Evolutionary conservation across 2,888 invertebrate genomes (phyloP).

Genomic region (Melinaea menophilus): DNA sequence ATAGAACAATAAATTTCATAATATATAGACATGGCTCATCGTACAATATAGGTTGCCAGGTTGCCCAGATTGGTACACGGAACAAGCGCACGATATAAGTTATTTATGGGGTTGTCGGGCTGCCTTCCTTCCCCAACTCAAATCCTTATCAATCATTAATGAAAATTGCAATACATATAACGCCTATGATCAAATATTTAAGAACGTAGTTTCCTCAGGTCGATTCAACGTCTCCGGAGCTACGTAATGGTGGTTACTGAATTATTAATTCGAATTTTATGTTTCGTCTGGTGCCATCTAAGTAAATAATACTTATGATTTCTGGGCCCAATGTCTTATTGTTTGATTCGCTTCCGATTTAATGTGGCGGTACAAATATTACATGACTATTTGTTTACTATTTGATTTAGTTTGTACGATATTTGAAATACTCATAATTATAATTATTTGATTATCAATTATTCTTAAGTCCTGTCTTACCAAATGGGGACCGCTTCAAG

Average conservation of each 20-base stretch:
- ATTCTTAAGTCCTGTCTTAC: too few species aligned
- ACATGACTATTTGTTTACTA: background rate
- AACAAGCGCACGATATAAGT: slow-evolving; percentile 53
- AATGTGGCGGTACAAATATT: background rate
- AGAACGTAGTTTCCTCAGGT: slow-evolving; percentile 53
- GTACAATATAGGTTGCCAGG: slow-evolving; percentile 56
- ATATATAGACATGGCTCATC: slow-evolving; percentile 16
- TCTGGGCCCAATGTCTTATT: slow-evolving; percentile 28
- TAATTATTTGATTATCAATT: too few species aligned
- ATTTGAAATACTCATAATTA: too few species aligned
- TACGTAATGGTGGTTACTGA: slow-evolving; percentile 64
- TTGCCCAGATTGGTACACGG: slow-evolving; percentile 56
- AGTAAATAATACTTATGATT: slow-evolving; percentile 66
- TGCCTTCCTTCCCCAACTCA: slow-evolving; percentile 51
- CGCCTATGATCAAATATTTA: slow-evolving; percentile 71
- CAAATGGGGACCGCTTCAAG: slow-evolving; percentile 8
- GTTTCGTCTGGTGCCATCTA: slow-evolving; percentile 58
- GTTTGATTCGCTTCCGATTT: slow-evolving; percentile 6
- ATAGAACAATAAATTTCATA: slow-evolving; percentile 22
- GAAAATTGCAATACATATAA: slow-evolving; percentile 77
- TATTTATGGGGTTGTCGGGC: slow-evolving; percentile 57
- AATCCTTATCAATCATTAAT: slow-evolving; percentile 70
- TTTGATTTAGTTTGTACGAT: background rate
- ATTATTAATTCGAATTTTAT: slow-evolving; percentile 74
- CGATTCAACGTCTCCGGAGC: slow-evolving; percentile 39